Evolutionary conservation across 2,888 invertebrate species (phyloP).

Genomic region (Drosophila neonasuta): DNA sequence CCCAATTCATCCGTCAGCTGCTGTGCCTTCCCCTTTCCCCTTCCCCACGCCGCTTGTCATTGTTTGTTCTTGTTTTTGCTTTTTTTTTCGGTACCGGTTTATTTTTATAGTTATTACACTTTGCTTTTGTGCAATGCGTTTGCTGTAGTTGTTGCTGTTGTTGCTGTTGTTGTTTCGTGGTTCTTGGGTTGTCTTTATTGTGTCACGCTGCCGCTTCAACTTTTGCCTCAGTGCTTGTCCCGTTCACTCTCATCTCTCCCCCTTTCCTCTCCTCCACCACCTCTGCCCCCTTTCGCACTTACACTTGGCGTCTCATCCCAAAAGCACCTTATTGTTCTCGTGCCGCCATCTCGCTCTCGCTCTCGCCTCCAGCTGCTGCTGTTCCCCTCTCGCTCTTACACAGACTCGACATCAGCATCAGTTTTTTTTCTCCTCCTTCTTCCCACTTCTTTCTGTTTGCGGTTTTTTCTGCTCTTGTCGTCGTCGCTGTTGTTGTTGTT

Average conservation of each 20-base stretch:
- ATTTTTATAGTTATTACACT: constrained; percentile 75
- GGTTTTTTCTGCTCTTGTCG: constrained; percentile 22
- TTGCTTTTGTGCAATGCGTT: constrained; percentile 52
- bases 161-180: constrained; percentile 20
- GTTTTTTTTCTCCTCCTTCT: constrained; percentile 5
- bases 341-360: constrained; percentile 1
- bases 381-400: constrained; percentile 20
- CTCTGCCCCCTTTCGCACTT: constrained; percentile 12
- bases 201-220: constrained; percentile 68
- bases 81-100: constrained; percentile 57
- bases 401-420: constrained; percentile 37
- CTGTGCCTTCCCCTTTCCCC: background rate
- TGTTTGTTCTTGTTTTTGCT: constrained; percentile 29
- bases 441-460: constrained; percentile 28
- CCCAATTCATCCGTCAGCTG: background rate
- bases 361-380: no score
- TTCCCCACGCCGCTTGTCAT: background rate
- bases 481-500: constrained; percentile 21
- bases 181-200: constrained; percentile 63
- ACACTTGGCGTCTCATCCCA: constrained; percentile 26
- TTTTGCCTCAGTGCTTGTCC: constrained; percentile 50
- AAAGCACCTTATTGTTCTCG: constrained; percentile 71
- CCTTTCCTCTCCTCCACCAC: background rate
- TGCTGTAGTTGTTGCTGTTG: constrained; percentile 15
- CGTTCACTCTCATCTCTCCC: background rate